Percentiles rank a stretch among this genome's conserved stretches.
Conservation (phyloP, 2,113 vertebrate genomes). For the Phoxinus phoxinus region DNA sequence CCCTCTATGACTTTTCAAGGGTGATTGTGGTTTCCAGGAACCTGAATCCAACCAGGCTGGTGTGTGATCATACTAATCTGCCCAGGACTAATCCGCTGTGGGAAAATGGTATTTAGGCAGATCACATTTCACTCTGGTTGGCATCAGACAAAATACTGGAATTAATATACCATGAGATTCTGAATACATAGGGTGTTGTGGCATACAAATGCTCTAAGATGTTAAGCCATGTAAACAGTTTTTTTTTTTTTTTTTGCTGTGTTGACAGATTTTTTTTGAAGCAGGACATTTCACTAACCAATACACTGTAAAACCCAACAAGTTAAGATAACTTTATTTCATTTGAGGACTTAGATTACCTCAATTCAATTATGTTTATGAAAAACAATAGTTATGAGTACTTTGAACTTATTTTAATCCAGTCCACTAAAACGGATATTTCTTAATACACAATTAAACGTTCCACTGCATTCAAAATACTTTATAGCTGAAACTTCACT, state of each 20-base stretch:
- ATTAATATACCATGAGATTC: background rate
- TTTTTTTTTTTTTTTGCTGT: background rate
- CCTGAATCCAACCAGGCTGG: slow-evolving; percentile 39
- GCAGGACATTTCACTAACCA: background rate
- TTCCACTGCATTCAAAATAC: too few relatives aligned
- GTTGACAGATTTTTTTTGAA: background rate
- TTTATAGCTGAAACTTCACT: too few relatives aligned
- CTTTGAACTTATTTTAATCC: too few relatives aligned
- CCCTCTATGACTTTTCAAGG: slow-evolving; percentile 5
- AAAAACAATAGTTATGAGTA: too few relatives aligned
- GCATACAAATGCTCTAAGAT: background rate
- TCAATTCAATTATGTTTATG: too few relatives aligned
- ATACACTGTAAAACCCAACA: too few relatives aligned
- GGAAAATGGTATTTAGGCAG: slow-evolving; percentile 27
- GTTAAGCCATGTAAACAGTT: background rate
- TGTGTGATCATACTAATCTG: slow-evolving; percentile 44
- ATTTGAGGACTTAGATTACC: too few relatives aligned
- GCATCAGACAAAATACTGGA: slow-evolving; percentile 9
- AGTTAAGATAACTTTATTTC: too few relatives aligned
- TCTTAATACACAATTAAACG: too few relatives aligned
- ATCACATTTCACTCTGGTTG: slow-evolving; percentile 52
- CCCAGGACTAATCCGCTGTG: background rate
- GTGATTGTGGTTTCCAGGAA: slow-evolving; percentile 36
- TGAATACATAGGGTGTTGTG: background rate
- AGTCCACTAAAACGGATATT: too few relatives aligned